Evolutionary conservation across 2,113 vertebrate genomes (phyloP).

Genomic region (Chrysemys picta): DNA sequence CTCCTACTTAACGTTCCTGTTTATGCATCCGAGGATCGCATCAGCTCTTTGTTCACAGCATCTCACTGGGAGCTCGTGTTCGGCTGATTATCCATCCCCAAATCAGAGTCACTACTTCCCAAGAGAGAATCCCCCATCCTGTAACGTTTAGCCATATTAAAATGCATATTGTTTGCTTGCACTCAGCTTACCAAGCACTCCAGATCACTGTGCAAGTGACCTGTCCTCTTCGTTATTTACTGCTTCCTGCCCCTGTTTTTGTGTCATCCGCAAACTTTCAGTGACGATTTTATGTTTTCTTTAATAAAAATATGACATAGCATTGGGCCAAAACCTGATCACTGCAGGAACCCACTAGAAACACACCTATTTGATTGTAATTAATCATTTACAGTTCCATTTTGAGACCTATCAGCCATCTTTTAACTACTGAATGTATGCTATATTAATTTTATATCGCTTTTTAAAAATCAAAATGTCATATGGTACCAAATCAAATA

Average conservation of each 20-base stretch:
- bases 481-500: background rate
- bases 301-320: background rate
- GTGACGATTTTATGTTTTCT: background rate
- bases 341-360: background rate
- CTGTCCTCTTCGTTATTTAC: background rate
- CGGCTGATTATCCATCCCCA: too few species aligned
- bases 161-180: background rate
- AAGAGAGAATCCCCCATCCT: background rate
- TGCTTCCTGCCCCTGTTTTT: background rate
- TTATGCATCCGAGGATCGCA: background rate
- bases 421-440: background rate
- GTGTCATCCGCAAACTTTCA: background rate
- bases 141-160: background rate
- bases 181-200: background rate
- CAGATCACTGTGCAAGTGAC: background rate
- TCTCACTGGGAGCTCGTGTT: background rate
- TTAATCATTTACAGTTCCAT: background rate
- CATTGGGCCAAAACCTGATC: background rate
- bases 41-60: background rate
- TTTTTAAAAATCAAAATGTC: too few species aligned
- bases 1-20: background rate
- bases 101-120: background rate
- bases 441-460: background rate
- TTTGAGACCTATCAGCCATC: background rate
- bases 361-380: background rate